Percentiles rank a stretch among this genome's conserved stretches.
These are phyloP conservation scores for Sapajus apella DNA, from an alignment of 2,113 vertebrate genomes.

Conservation along the genomic window DNA sequence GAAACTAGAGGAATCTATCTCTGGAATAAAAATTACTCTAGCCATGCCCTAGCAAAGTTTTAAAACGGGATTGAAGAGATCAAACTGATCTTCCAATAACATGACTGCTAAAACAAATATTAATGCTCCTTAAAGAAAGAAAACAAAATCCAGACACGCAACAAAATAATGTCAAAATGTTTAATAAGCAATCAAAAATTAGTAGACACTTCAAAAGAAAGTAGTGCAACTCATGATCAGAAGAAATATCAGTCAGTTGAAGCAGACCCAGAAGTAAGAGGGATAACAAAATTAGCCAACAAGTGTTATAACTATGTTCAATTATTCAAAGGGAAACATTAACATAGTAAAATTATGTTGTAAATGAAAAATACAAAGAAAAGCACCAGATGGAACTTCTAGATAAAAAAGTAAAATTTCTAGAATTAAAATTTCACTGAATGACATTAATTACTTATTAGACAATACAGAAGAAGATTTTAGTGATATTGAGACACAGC, in stretches of 20 bases:
- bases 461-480: background rate
- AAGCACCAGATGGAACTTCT: background rate
- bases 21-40: background rate
- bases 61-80: background rate
- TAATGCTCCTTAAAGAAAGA: background rate
- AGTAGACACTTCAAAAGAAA: background rate
- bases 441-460: background rate
- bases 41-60: background rate
- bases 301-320: background rate
- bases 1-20: background rate
- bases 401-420: background rate
- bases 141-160: background rate
- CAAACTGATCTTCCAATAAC: background rate
- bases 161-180: background rate
- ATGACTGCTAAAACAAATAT: background rate
- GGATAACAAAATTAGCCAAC: background rate
- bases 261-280: background rate
- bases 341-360: background rate
- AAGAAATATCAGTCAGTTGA: background rate
- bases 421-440: background rate
- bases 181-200: background rate
- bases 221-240: background rate
- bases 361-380: background rate
- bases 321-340: background rate
- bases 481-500: background rate